These are phyloP conservation scores for Chelonus insularis DNA, from an alignment of 1,140 invertebrate species.

Conservation along the genomic window DNA sequence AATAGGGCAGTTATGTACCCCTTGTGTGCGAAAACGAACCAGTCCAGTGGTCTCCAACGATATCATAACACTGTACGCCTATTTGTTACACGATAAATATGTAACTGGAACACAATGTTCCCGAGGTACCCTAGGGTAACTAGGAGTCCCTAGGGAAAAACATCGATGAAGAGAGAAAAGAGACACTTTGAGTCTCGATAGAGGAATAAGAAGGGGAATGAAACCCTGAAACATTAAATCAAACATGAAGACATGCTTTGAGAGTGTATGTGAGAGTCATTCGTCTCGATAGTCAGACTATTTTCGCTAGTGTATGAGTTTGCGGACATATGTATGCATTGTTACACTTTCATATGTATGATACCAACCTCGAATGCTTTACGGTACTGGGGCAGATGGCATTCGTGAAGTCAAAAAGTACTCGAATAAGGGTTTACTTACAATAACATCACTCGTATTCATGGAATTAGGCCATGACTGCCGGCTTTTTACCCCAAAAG, in stretches of 20 bases:
- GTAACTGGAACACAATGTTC: conserved; percentile 54
- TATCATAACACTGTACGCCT: conserved; percentile 59
- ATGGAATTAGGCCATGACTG: conserved; percentile 39
- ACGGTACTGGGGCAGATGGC: conserved; percentile 33
- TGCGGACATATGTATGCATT: conserved; percentile 20
- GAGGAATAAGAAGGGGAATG: conserved; percentile 31
- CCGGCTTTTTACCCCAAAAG: not conserved
- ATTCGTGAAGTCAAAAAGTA: conserved; percentile 52
- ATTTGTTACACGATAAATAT: conserved; percentile 61
- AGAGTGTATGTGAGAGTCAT: conserved; percentile 10
- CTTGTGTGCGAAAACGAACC: conserved; percentile 23
- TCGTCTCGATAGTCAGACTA: conserved; percentile 19
- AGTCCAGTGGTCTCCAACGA: conserved; percentile 43
- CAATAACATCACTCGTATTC: conserved; percentile 40
- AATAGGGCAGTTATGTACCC: not conserved
- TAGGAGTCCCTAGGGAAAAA: conserved; percentile 25
- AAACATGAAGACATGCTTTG: conserved; percentile 27
- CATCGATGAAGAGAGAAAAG: conserved; percentile 22
- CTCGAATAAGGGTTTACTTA: conserved; percentile 46
- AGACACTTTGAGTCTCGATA: conserved; percentile 33
- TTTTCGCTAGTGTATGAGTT: not conserved
- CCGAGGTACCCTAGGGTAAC: conserved; percentile 21
- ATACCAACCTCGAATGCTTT: conserved; percentile 17
- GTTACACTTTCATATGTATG: conserved; percentile 12
- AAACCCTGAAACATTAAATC: conserved; percentile 50